Evolutionary conservation across 2,888 invertebrate genomes (phyloP).

Genomic region (Vannuccia rotundouncinata): DNA sequence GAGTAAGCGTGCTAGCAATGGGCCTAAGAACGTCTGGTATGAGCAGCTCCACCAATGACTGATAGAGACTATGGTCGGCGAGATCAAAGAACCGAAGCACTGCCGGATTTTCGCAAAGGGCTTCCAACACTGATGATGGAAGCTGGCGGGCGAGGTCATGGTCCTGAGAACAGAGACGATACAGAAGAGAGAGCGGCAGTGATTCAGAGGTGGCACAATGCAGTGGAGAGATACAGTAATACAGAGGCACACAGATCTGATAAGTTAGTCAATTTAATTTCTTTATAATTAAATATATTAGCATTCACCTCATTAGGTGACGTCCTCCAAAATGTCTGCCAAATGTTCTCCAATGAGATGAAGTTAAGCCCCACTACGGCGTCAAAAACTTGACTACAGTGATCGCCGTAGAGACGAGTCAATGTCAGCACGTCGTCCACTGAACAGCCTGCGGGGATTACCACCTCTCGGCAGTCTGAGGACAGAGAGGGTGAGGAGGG

Average conservation of each 20-base stretch:
- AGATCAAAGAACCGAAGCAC: conserved; percentile 72
- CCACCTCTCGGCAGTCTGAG: no score
- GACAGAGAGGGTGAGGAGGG: no score
- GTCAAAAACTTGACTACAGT: conserved; percentile 84
- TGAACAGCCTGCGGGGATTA: not conserved
- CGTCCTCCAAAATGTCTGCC: conserved; percentile 77
- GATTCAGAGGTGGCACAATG: no score
- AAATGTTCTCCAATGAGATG: conserved; percentile 77
- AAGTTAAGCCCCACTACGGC: conserved; percentile 84
- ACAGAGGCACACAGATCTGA: no score
- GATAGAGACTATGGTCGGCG: conserved; percentile 85
- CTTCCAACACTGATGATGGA: no score
- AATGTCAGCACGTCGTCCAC: conserved; percentile 62
- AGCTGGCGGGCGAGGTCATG: no score
- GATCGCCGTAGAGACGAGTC: conserved; percentile 73
- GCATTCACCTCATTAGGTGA: not conserved
- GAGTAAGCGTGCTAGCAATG: conserved; percentile 83
- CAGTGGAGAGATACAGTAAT: no score
- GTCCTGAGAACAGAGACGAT: no score
- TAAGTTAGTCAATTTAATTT: no score
- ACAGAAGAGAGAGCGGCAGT: no score
- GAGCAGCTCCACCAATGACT: conserved; percentile 86
- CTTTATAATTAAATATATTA: no score
- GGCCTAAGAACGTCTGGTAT: conserved; percentile 91
- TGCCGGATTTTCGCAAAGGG: conserved; percentile 59